Evolutionary conservation across 2,113 vertebrate genomes (phyloP).

Genomic region (Platysternon megacephalum): DNA sequence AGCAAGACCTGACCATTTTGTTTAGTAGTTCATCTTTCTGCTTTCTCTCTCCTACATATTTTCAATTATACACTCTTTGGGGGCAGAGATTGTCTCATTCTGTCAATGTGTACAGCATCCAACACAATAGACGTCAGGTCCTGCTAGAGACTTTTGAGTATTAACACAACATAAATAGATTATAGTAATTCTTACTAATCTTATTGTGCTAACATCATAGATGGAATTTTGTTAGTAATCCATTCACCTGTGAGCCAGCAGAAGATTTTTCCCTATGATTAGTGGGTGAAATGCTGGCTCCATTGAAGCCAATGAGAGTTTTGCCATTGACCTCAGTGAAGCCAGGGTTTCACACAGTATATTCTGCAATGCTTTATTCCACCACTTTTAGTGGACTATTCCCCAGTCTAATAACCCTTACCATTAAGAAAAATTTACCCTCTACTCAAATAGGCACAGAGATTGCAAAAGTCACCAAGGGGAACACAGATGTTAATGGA

Average conservation of each 20-base stretch:
- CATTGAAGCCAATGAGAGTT: not conserved
- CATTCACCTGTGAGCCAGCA: not conserved
- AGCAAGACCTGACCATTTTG: not conserved
- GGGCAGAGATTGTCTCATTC: not conserved
- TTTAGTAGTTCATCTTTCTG: not conserved
- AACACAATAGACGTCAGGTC: not conserved
- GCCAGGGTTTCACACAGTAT: not conserved
- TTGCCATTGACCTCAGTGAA: not conserved
- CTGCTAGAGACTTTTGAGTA: fast-evolving
- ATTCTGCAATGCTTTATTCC: not conserved
- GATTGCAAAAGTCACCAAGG: too few species aligned
- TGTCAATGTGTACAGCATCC: not conserved
- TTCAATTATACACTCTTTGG: not conserved
- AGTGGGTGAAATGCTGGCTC: not conserved
- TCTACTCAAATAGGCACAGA: not conserved
- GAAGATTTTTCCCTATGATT: fast-evolving
- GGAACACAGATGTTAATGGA: not conserved
- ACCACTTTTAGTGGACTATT: not conserved
- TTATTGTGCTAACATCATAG: not conserved
- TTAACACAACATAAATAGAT: not conserved
- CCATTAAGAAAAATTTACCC: not conserved
- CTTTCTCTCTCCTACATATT: not conserved
- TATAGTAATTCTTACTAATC: not conserved
- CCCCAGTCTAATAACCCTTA: not conserved
- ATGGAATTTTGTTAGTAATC: not conserved